These are phyloP conservation scores for Rhinella marina DNA, from an alignment of 2,797 vertebrate species.

Conservation along the genomic window DNA sequence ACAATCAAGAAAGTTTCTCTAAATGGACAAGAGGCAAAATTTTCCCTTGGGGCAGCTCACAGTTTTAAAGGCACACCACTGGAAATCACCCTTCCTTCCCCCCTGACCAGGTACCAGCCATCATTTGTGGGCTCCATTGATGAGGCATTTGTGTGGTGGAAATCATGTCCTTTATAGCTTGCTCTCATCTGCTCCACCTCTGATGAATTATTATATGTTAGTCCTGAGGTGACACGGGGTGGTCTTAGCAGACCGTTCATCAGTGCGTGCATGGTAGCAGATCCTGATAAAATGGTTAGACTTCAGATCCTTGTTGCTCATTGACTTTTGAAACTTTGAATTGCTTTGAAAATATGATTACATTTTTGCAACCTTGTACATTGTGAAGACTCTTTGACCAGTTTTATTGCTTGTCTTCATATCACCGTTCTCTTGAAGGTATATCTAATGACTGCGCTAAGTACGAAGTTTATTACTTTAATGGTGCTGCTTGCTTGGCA, in stretches of 20 bases:
- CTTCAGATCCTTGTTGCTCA: not conserved
- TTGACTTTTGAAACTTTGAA: slow-evolving; percentile 16
- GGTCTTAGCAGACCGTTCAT: not conserved
- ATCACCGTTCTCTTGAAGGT: not conserved
- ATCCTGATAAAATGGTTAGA: not conserved
- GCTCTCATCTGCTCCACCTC: not conserved
- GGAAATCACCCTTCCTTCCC: slow-evolving; percentile 86
- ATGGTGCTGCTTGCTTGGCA: not conserved
- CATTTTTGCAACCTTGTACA: slow-evolving; percentile 9
- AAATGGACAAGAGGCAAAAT: slow-evolving; percentile 83
- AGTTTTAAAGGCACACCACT: slow-evolving; percentile 87
- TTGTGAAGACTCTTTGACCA: not conserved
- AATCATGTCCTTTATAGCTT: not conserved
- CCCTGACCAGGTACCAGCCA: slow-evolving; percentile 79
- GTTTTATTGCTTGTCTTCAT: slow-evolving; percentile 13
- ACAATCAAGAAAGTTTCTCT: slow-evolving; percentile 80
- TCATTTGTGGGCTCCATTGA: not conserved
- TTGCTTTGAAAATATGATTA: slow-evolving; percentile 16
- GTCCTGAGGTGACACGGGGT: not conserved
- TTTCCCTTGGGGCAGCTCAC: slow-evolving; percentile 83
- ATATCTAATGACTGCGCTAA: not conserved
- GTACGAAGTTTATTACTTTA: not conserved
- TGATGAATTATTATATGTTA: not conserved
- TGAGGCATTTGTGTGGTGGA: no score
- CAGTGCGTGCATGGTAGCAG: not conserved